Percentiles rank a stretch among this genome's conserved stretches.
These are phyloP conservation scores for Cynodonichthys magdalenae DNA, from an alignment of 2,797 vertebrate species.

Conservation along the genomic window DNA sequence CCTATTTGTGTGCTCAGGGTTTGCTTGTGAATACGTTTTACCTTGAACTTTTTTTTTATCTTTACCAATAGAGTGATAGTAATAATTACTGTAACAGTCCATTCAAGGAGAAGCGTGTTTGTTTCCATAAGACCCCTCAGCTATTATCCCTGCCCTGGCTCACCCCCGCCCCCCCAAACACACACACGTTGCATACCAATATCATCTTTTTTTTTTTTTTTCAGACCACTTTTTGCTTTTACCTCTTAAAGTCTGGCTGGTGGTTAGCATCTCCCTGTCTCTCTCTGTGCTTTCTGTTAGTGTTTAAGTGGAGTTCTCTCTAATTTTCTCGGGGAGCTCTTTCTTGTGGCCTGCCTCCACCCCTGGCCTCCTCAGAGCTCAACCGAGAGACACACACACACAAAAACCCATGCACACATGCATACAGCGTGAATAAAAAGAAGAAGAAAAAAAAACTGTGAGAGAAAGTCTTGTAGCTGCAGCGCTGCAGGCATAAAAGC, in stretches of 20 bases:
- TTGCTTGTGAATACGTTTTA: slow-evolving; percentile 13
- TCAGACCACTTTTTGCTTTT: slow-evolving; percentile 31
- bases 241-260: slow-evolving; percentile 67
- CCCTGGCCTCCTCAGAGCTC: slow-evolving; percentile 74
- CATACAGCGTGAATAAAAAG: slow-evolving; percentile 21
- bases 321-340: slow-evolving; percentile 83
- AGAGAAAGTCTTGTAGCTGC: slow-evolving; percentile 65
- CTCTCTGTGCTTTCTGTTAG: slow-evolving; percentile 75
- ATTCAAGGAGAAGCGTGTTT: slow-evolving; percentile 55
- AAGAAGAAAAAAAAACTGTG: slow-evolving; percentile 45
- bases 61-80: slow-evolving; percentile 50
- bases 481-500: slow-evolving; percentile 73
- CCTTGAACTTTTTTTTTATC: slow-evolving; percentile 24
- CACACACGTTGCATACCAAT: slow-evolving; percentile 49
- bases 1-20: slow-evolving; percentile 12
- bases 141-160: slow-evolving; percentile 65
- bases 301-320: slow-evolving; percentile 82
- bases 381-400: slow-evolving; percentile 54
- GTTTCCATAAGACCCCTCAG: slow-evolving; percentile 57
- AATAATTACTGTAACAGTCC: slow-evolving; percentile 42
- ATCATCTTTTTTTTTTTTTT: slow-evolving; percentile 29
- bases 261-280: slow-evolving; percentile 72
- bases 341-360: slow-evolving; percentile 84
- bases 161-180: slow-evolving; percentile 45
- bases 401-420: slow-evolving; percentile 19